Evolutionary conservation across 2,113 vertebrate genomes (phyloP).

Genomic region (Brachyistius frenatus): DNA sequence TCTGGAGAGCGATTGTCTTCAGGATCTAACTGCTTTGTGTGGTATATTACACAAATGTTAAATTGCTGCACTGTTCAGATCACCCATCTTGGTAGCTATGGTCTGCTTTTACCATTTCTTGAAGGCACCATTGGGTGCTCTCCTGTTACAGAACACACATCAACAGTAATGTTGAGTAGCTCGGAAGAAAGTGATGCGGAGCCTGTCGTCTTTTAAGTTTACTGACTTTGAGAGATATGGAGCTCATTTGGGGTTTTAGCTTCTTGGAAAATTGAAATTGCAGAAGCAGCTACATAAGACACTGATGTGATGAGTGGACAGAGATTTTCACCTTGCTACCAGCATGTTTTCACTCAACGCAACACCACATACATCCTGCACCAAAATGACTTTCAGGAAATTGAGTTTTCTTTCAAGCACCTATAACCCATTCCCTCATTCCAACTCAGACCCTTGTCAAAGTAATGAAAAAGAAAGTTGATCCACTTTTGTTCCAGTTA

Average conservation of each 20-base stretch:
- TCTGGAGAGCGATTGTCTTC: constrained; percentile 57
- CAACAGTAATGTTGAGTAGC: constrained; percentile 41
- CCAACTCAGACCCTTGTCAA: constrained; percentile 28
- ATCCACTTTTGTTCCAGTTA: constrained; percentile 30
- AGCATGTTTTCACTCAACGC: constrained; percentile 64
- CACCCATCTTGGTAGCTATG: constrained; percentile 11
- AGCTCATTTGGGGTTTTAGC: constrained; percentile 34
- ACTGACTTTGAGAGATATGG: constrained; percentile 55
- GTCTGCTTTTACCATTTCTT: constrained; percentile 59
- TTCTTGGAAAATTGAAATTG: constrained; percentile 59
- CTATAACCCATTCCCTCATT: constrained; percentile 46
- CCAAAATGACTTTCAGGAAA: constrained; percentile 74
- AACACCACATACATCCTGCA: constrained; percentile 70
- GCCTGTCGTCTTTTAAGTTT: constrained; percentile 37
- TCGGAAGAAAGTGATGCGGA: constrained; percentile 32
- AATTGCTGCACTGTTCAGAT: constrained; percentile 31
- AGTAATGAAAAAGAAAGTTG: constrained; percentile 39
- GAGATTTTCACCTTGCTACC: constrained; percentile 66
- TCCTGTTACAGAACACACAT: constrained; percentile 60
- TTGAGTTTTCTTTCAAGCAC: constrained; percentile 68
- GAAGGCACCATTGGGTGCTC: constrained; percentile 40
- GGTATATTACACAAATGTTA: constrained; percentile 47
- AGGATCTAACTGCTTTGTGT: constrained; percentile 28
- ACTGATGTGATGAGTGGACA: constrained; percentile 73
- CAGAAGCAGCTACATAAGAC: constrained; percentile 59